Conservation (phyloP, 2,113 vertebrate species). For the Bubalus kerabau region DNA sequence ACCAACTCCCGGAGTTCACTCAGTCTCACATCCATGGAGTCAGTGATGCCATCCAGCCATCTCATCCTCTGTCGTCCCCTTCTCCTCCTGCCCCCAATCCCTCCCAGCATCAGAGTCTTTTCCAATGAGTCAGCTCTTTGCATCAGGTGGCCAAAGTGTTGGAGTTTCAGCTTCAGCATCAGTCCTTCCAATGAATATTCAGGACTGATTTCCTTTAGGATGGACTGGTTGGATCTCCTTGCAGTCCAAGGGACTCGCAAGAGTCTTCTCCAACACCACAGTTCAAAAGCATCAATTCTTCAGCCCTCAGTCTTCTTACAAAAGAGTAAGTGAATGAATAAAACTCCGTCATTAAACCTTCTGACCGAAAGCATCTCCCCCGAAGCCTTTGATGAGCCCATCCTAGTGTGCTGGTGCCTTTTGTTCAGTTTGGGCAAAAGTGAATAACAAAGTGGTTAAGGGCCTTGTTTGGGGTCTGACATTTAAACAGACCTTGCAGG, state of each 20-base stretch:
- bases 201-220: not conserved
- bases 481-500: conserved; percentile 16
- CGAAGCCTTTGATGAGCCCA: not conserved
- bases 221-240: not conserved
- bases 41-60: not conserved
- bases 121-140: not conserved
- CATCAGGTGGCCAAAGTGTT: not conserved
- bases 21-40: not conserved
- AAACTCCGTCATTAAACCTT: not conserved
- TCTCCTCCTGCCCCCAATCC: not conserved
- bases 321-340: not conserved
- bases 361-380: fast-evolving
- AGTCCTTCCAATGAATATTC: not conserved
- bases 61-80: not conserved
- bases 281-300: not conserved
- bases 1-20: not conserved
- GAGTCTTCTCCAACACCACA: not conserved
- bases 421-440: not conserved
- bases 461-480: not conserved
- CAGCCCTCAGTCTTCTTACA: not conserved
- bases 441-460: not conserved
- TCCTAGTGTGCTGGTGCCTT: fast-evolving
- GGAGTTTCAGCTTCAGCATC: not conserved
- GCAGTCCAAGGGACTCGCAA: not conserved
- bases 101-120: not conserved